A percentile compares a stretch with the other conserved stretches of the same genome.
Conservation (phyloP, 2,888 invertebrate species). For the Dysmachus trigonus region DNA sequence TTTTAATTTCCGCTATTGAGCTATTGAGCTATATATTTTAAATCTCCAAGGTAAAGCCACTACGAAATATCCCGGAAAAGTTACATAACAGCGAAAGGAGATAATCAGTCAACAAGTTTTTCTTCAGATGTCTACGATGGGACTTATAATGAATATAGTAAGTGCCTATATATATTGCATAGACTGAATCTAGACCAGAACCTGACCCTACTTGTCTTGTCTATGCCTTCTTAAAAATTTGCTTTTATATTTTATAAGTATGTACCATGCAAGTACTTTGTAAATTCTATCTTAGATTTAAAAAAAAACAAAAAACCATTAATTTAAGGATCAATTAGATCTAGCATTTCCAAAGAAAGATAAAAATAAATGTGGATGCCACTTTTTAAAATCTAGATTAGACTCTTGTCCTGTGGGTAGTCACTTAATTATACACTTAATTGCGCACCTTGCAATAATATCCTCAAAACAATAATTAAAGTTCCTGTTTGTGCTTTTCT, state of each 20-base stretch:
- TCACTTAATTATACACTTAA: background rate
- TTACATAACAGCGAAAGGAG: background rate
- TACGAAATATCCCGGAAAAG: background rate
- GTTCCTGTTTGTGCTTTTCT: background rate
- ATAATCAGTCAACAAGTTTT: background rate
- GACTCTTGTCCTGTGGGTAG: background rate
- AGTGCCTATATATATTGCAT: background rate
- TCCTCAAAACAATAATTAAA: background rate
- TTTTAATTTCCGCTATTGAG: too few relatives aligned
- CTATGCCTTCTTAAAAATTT: background rate
- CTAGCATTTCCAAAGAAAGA: background rate
- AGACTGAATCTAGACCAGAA: too few relatives aligned
- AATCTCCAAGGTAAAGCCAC: background rate
- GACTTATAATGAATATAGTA: background rate
- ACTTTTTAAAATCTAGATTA: background rate
- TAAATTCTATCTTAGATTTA: too few relatives aligned
- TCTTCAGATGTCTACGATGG: background rate
- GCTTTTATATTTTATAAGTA: background rate
- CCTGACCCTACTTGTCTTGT: background rate
- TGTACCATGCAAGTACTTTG: background rate
- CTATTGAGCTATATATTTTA: background rate
- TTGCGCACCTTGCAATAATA: background rate
- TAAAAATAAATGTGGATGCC: background rate
- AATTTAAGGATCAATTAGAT: background rate
- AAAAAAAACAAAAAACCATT: too few relatives aligned